Conservation (phyloP, 2,888 invertebrate species). For the Zygogramma bicolorata region DNA sequence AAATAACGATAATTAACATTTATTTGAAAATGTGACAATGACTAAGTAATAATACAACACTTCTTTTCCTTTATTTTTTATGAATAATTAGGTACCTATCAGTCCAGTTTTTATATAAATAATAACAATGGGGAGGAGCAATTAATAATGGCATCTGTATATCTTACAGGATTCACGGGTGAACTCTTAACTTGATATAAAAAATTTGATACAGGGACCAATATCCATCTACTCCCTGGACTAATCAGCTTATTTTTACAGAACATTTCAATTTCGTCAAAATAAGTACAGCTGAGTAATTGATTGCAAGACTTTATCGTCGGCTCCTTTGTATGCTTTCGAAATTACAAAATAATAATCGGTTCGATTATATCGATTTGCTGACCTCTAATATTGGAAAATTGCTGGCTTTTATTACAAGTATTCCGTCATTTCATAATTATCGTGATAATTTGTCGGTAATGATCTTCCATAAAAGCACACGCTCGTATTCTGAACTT, state of each 20-base stretch:
- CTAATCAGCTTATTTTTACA: neutral
- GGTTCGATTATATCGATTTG: neutral
- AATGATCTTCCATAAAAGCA: neutral
- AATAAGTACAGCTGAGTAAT: neutral
- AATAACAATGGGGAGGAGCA: too few relatives aligned
- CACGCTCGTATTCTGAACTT: neutral
- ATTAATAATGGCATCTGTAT: too few relatives aligned
- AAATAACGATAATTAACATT: too few relatives aligned
- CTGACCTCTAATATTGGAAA: neutral
- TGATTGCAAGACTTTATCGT: neutral
- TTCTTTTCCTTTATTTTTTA: too few relatives aligned
- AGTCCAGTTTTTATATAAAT: too few relatives aligned
- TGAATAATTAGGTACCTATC: too few relatives aligned
- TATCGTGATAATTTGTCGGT: neutral
- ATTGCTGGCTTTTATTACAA: neutral
- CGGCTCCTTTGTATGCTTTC: neutral
- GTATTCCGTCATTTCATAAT: neutral
- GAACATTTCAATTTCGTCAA: too few relatives aligned
- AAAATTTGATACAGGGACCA: too few relatives aligned
- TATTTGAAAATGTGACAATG: too few relatives aligned
- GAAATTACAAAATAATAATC: neutral
- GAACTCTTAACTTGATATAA: too few relatives aligned
- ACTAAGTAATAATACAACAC: too few relatives aligned
- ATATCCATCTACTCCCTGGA: neutral
- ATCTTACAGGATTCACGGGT: too few relatives aligned